Base-by-base conservation (phyloP, 1,140 invertebrate species). In the Drosophila burlai region DNA sequence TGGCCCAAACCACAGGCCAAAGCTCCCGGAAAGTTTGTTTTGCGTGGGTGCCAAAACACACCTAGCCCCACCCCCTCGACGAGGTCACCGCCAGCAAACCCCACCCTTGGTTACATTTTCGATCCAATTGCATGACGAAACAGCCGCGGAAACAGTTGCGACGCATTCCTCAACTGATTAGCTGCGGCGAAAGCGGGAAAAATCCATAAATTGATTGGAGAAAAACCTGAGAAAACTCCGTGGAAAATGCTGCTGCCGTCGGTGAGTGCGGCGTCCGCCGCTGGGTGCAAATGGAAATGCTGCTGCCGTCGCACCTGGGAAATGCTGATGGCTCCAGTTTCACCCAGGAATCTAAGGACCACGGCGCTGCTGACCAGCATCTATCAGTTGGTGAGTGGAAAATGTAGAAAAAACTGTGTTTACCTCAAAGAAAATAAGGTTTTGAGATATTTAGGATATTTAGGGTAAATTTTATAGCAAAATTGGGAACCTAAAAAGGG, bases 301-400 rank as follows among this genome's bases (percentile, higher is more conserved):
- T 84, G 75, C 21, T 82, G 75, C 40, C 80, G 83, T 26, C 61
- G 68, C 34, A 55, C 80, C 29, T 86, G 87, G 81, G 79, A 92
- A 5, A 73, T 78, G 50, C 8, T 91, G 3, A 83, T 93, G 79
- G 73, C 92, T 10, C 92, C 92, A 1, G 60, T 92, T 43, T 77
- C 91, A 4, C 92, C 92, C 24, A 91, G 78, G 40, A 92, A 93
- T 46, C 71, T 93, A 29, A 80, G 92, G 16, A 79, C 92, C 36
- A 92, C 92, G 3, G 92, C 92, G 0, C 50, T 93, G 29, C 52
- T 93, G 10, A 92, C 87, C 24, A 90, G 85, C 61, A 92, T 93
- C 49, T 93, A 92, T 57, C 89, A 93, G 55, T 43, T 93, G 85
- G 92, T 93, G 62, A 93, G 92, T 90, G 18, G 1, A 16, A 57